Evolutionary conservation across 2,797 vertebrate species (phyloP).

Genomic region (Halcyon badia): DNA sequence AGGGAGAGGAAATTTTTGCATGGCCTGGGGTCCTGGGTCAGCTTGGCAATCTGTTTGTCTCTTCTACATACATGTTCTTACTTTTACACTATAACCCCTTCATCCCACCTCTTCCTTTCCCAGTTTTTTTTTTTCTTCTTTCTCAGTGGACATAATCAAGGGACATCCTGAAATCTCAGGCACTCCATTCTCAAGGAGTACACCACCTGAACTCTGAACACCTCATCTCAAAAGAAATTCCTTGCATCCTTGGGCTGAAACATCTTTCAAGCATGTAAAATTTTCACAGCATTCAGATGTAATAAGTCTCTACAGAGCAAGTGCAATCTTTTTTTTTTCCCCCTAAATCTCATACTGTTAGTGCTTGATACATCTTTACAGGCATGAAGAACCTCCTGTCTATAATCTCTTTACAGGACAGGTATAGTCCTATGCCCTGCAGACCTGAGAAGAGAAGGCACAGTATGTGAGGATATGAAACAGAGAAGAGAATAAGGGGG

Average conservation of each 20-base stretch:
- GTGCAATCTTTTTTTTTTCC: fast-evolving
- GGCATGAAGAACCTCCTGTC: neutral
- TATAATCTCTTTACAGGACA: constrained; percentile 20
- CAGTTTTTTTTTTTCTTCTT: neutral
- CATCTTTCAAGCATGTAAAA: neutral
- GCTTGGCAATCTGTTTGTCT: neutral
- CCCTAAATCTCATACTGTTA: neutral
- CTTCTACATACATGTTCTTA: neutral
- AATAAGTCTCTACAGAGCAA: neutral
- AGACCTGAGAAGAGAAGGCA: constrained; percentile 11
- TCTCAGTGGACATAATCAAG: neutral
- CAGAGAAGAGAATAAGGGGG: neutral
- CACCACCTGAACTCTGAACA: neutral
- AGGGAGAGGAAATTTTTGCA: neutral
- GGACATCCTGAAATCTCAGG: neutral
- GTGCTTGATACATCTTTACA: neutral
- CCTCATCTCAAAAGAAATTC: neutral
- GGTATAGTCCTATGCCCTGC: neutral
- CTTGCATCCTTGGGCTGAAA: neutral
- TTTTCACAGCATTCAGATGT: neutral
- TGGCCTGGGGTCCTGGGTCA: fast-evolving
- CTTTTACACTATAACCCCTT: neutral
- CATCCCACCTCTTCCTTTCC: neutral
- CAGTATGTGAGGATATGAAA: neutral
- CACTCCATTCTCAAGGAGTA: neutral